Evolutionary conservation across 2,888 invertebrate species (phyloP), one percentile per base, ranked within the genome.

Genomic region (Amblyteles armatorius): DNA sequence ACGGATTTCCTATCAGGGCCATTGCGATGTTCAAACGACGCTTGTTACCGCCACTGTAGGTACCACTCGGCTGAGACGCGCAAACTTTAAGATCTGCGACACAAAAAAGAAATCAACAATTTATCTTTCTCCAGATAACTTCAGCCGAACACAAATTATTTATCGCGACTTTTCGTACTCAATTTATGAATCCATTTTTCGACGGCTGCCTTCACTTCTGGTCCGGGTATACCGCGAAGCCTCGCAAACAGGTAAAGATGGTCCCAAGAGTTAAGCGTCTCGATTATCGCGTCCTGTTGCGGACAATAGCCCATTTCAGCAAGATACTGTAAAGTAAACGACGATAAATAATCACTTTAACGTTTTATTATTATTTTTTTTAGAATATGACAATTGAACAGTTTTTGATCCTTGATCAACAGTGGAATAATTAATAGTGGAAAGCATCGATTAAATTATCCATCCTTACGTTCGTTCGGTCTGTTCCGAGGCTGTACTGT

Each of bases 281-380:
- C 95, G 90, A 98, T 97, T 67, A 98, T 94, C 0, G 97, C 97
- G 94, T 97, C 96, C 93, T 96, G 96, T 94, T 99, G 99, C 0
- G 99, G 98, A 93, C 99, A 99, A 94, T 99, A 99, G 36, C 98
- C 98, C 91, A 98, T 95, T 84, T 95, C 94, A 76, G 95, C 95
- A 73, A 97, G 94, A 91, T 97, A 98, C 96, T 97, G 94, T 92
- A 93, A 13, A 16, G 80, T 71, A 29, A 44, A 44, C 44, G 44
- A 44, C 3, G 16, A 13, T 13, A 44, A 44, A 44, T 44, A 44
- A 16, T 44, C 16, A 44, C 16, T 7, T 63, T 1, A 44, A 16
- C 6, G 76, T 36, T 60, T 13, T 26, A 26, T 26, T 2, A 3
- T 2, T 0, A 26, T 26, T 26, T 26, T 26, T 26, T 26, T 26